phyloP scores from a whole-genome alignment of 2,113 vertebrate genomes.

The Entelurus aequoreus region DNA sequence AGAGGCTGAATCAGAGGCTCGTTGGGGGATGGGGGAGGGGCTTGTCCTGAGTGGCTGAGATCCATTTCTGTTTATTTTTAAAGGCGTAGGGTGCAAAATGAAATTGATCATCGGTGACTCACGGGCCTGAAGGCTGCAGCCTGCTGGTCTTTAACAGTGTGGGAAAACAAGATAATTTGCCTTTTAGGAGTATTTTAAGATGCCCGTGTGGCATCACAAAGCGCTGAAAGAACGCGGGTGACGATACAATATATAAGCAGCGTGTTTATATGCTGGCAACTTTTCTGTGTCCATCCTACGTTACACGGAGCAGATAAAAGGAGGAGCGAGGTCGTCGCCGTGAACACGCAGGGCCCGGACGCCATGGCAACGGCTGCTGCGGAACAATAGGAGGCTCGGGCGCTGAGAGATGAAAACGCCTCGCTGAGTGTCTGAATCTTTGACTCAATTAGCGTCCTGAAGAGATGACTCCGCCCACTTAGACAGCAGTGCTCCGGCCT shows the following conservation, averaged over 20 bases:
- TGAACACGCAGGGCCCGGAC: slow-evolving; percentile 35
- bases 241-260: no score
- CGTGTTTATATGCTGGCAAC: no score
- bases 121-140: neutral
- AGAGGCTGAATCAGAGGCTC: no score
- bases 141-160: no score
- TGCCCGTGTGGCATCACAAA: no score
- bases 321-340: slow-evolving; percentile 41
- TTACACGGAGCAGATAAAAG: slow-evolving; percentile 13
- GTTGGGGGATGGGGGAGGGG: no score
- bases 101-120: slow-evolving; percentile 13
- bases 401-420: slow-evolving; percentile 8
- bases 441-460: slow-evolving; percentile 5
- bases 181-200: no score
- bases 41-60: neutral
- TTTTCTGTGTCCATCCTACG: no score
- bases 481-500: slow-evolving; percentile 93
- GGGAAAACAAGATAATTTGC: no score
- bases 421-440: neutral
- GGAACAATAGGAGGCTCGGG: slow-evolving; percentile 50
- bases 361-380: slow-evolving; percentile 66
- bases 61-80: slow-evolving; percentile 8
- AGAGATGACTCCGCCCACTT: neutral
- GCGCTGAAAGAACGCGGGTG: no score
- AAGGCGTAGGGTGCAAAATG: slow-evolving; percentile 14